phyloP scores from a whole-genome alignment of 1,140 invertebrate genomes.

The Neelides sp. region DNA sequence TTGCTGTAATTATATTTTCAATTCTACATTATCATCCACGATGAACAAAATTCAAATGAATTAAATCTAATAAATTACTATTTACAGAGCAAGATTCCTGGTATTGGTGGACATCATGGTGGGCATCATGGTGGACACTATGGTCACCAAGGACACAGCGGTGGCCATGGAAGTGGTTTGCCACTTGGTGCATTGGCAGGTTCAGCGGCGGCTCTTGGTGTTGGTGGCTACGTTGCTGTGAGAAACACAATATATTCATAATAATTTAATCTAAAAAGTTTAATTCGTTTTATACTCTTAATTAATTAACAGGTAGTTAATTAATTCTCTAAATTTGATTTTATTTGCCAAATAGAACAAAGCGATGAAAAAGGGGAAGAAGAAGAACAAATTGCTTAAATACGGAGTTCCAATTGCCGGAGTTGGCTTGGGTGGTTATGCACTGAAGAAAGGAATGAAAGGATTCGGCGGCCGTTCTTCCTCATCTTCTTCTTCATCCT shows the following conservation, averaged over 20 bases:
- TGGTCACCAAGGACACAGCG: slow-evolving; percentile 11
- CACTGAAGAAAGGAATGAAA: slow-evolving; percentile 30
- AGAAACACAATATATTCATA: slow-evolving; percentile 6
- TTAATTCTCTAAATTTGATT: slow-evolving; percentile 5
- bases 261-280: slow-evolving; percentile 3
- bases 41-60: too few relatives aligned
- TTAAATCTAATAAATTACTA: too few relatives aligned
- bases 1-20: slow-evolving; percentile 16
- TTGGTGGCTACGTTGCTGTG: slow-evolving; percentile 30
- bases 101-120: slow-evolving; percentile 17
- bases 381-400: slow-evolving; percentile 31
- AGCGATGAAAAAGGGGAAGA: slow-evolving; percentile 28
- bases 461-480: too few relatives aligned
- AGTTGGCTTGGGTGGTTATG: slow-evolving; percentile 27
- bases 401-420: slow-evolving; percentile 31
- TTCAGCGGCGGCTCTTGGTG: slow-evolving; percentile 29
- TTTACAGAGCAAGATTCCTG: slow-evolving; percentile 26
- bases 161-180: slow-evolving; percentile 22
- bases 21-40: neutral
- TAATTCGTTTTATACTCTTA: neutral
- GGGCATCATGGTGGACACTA: slow-evolving; percentile 13
- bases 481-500: too few relatives aligned
- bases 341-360: slow-evolving; percentile 19
- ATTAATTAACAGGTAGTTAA: too few relatives aligned
- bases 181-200: slow-evolving; percentile 29